phyloP scores from a whole-genome alignment of 2,888 invertebrate genomes.

The Epistrophella euchroma region DNA sequence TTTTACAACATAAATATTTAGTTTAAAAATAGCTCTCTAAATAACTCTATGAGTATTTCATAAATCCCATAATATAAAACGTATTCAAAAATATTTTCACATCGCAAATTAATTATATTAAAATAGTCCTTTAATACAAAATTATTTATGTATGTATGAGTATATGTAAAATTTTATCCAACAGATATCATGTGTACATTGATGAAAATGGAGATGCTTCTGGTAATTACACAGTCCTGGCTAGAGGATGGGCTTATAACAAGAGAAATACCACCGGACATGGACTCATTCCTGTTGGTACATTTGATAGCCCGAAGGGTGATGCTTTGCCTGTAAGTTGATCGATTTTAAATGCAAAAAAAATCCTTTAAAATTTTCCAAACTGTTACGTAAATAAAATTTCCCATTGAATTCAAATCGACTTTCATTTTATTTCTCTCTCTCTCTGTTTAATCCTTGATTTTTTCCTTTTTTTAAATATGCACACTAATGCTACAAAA shows the following conservation, averaged over 20 bases:
- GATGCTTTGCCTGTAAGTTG: slow-evolving; percentile 90
- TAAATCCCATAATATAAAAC: slow-evolving; percentile 11
- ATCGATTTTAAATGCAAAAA: not conserved
- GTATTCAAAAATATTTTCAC: not conserved
- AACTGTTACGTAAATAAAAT: not conserved
- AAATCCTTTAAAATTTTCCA: not conserved
- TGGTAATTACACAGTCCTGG: slow-evolving; percentile 96
- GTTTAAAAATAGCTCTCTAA: not conserved
- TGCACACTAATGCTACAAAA: slow-evolving; percentile 48
- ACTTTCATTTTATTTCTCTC: slow-evolving; percentile 19
- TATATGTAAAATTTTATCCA: slow-evolving; percentile 18
- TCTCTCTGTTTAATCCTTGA: slow-evolving; percentile 31
- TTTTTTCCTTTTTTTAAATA: slow-evolving; percentile 31
- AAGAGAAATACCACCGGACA: slow-evolving; percentile 83
- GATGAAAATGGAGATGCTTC: slow-evolving; percentile 96
- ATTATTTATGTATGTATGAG: not conserved
- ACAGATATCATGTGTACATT: slow-evolving; percentile 95
- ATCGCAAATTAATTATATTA: slow-evolving; percentile 9
- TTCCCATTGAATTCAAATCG: slow-evolving; percentile 38
- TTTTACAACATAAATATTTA: not conserved
- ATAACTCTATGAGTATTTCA: not conserved
- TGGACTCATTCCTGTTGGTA: slow-evolving; percentile 92
- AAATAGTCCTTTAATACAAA: not conserved
- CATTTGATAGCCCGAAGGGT: slow-evolving; percentile 87
- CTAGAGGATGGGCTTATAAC: slow-evolving; percentile 84